Evolutionary conservation across 2,797 vertebrate genomes (phyloP), one percentile per base, ranked within the genome.

Genomic region (Sebastes melanostomus): DNA sequence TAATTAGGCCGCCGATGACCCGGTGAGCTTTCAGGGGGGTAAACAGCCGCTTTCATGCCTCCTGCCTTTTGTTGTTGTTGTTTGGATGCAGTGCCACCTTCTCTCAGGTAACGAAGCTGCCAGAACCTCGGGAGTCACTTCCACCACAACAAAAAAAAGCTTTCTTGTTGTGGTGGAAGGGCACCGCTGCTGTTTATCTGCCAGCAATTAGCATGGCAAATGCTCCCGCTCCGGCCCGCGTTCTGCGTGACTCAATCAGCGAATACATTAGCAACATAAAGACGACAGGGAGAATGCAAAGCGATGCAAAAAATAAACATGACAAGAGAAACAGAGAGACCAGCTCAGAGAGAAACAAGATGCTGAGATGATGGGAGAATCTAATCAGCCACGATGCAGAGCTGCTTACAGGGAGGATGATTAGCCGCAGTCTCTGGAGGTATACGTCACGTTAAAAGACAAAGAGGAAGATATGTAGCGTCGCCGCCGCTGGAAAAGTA

Each of bases 1-100:
- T 95, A 94, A 95, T 95, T 94, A 94, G 90, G 86, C 80, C 85
- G 61, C 14, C 68, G 83, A 90, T 94, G 93, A 95, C 92, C 91
- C 32, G 27, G 70, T 12, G 82, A 85, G 86, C 81, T 81, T 89
- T 81, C 71, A 20, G 75, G 70, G 75, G 77, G 87, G 77, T 88
- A 88, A 91, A 86, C 88, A 85, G 78, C 66, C 30, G 27, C 90
- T 90, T 93, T 93, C 72, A 89, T 82, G 81, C 82, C 77, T 87
- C 42, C 75, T 70, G 78, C 73, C 69, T 89, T 86, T 88, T 85
- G 77, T 81, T 75, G 72, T 85, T 85, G 72, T 89, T 77, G 79
- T 86, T 63, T 67, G 59, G 86, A 93, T 62, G 66, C 86, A 86
- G 81, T 89, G 85, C 75, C 75, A 55, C 75, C 75, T 78, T 61